Conservation (phyloP, 1,140 invertebrate species). For the Camponotus floridanus region DNA sequence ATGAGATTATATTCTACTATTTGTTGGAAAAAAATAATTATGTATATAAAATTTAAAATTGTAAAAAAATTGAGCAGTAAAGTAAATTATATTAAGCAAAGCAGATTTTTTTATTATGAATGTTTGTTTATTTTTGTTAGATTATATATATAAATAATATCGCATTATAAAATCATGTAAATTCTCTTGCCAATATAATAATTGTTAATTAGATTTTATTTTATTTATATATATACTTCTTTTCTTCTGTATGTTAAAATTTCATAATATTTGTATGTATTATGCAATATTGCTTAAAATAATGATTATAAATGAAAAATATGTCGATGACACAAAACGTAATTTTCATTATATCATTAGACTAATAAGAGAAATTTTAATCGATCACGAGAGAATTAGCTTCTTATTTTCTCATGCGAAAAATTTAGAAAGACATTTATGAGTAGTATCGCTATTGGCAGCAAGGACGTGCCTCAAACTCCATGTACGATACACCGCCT, state of each 20-base stretch:
- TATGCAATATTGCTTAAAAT: neutral
- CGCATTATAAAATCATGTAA: neutral
- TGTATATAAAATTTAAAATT: neutral
- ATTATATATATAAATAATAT: neutral
- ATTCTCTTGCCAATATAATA: neutral
- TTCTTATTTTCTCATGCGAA: conserved; percentile 1
- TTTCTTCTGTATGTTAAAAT: neutral
- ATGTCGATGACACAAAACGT: neutral
- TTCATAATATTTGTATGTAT: conserved; percentile 3
- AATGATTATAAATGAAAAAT: neutral
- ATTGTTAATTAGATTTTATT: neutral
- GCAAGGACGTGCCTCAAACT: conserved; percentile 39
- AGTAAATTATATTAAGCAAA: neutral
- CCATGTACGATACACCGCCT: conserved; percentile 21
- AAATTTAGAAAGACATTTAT: conserved; percentile 62
- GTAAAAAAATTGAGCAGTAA: too few relatives aligned
- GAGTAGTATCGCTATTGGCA: conserved; percentile 36
- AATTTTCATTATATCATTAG: neutral
- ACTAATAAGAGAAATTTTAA: neutral
- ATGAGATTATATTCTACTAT: neutral
- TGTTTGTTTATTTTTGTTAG: too few relatives aligned
- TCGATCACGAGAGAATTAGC: conserved; percentile 10
- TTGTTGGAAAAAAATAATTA: conserved; percentile 1
- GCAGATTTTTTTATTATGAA: neutral
- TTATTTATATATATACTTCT: neutral